A percentile compares a stretch with the other conserved stretches of the same genome.
Evolutionary conservation across 1,140 invertebrate species (phyloP).

Genomic region (Zaprionus davidi): DNA sequence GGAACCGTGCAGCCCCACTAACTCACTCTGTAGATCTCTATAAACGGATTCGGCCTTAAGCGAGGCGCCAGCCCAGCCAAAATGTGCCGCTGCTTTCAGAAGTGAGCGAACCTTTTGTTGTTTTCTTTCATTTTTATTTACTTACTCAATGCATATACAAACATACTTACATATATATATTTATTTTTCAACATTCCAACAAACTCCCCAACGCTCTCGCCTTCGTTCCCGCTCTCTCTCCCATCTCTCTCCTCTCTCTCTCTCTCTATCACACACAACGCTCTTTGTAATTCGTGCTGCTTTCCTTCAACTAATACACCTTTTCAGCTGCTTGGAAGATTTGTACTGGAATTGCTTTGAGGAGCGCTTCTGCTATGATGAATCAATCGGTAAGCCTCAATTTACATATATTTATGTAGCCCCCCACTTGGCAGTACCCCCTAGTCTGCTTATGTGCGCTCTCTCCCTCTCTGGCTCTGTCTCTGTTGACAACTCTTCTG

Average conservation of each 20-base stretch:
- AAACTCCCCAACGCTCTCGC: conserved; percentile 5
- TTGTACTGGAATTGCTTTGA: conserved; percentile 87
- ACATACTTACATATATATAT: conserved; percentile 4
- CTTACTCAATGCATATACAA: background rate
- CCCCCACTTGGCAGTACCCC: background rate
- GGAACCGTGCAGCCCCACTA: background rate
- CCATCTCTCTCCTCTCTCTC: background rate
- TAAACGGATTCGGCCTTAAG: background rate
- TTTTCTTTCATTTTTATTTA: conserved; percentile 24
- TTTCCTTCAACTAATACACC: conserved; percentile 3
- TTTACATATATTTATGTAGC: conserved; percentile 30
- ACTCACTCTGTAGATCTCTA: conserved; percentile 7
- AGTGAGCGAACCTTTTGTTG: conserved; percentile 67
- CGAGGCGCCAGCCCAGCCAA: conserved; percentile 30
- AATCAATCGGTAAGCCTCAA: conserved; percentile 85
- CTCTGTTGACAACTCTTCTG: background rate
- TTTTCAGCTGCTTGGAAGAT: conserved; percentile 86
- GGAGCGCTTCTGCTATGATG: conserved; percentile 87
- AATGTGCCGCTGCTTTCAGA: conserved; percentile 84
- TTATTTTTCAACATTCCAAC: conserved; percentile 28
- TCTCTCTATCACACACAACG: background rate
- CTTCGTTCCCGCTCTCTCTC: background rate
- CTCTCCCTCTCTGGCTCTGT: background rate
- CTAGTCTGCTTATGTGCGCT: background rate
- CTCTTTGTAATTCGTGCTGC: background rate